Base-by-base conservation (phyloP, 2,888 invertebrate genomes). In the Tolmerus cingulatus region DNA sequence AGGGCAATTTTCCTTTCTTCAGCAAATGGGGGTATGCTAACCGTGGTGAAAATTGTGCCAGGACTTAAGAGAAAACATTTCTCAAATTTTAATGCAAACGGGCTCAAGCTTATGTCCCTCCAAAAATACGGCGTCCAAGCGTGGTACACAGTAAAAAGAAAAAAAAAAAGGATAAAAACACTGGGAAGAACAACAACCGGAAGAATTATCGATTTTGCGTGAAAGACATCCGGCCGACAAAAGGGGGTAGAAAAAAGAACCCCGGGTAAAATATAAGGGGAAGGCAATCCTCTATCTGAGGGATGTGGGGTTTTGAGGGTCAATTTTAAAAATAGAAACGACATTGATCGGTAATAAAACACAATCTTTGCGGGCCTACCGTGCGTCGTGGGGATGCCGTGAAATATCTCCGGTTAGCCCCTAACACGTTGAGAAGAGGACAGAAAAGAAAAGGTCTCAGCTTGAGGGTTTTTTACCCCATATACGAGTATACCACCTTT, bases 301-400 rank as follows among this genome's bases (percentile, higher is more conserved):
- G 66, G 40, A 66, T 51, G 34, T 84, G 46, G 19, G 37, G 37
- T 66, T 66, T 66, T 66, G 66, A 57, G 82, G 66, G 82, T 34
- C 79, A 84, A 84, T 84, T 84, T 84, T 84, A 84, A 84, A 84
- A 84, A 84, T 84, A 84, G 82, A 66, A 84, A 37, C 79, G 66
- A 66, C 43, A 84, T 84, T 84, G 46, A 66, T 84, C 82, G 82
- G 82, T 84, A 66, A 57, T 84, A 66, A 66, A 66, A 84, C 34
- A 66, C 82, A 84, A 84, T 84, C 40, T 66, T 34, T 55, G 23
- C 37, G 37, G n/a, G 40, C 30, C 16, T 81, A 14, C 51, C 81
- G 27, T 46, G 43, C 43, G 43, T 46, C 12, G 14, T 27, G 46
- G 57, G 55, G 55, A 57, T 81, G 55, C 23, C 55, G 46, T 81